These are phyloP conservation scores for Tortrix viridana DNA, from an alignment of 2,888 invertebrate genomes.

Conservation along the genomic window DNA sequence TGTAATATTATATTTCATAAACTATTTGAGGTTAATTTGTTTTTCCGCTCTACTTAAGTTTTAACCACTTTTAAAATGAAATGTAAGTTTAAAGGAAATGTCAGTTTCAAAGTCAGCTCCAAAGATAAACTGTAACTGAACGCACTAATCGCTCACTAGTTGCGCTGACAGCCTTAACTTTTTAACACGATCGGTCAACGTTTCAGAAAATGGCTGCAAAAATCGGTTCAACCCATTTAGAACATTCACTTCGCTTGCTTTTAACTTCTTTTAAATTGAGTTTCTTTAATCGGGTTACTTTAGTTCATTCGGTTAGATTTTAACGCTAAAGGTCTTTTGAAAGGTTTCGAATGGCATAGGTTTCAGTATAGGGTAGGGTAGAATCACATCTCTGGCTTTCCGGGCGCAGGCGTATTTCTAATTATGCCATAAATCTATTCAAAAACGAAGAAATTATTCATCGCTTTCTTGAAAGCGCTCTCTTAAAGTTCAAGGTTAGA, in stretches of 20 bases:
- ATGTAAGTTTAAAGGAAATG: too few relatives aligned
- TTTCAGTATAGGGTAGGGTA: too few relatives aligned
- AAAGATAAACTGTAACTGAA: slow-evolving; percentile 39
- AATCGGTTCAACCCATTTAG: slow-evolving; percentile 47
- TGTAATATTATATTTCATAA: too few relatives aligned
- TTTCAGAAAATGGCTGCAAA: slow-evolving; percentile 45
- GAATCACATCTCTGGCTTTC: too few relatives aligned
- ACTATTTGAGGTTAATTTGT: too few relatives aligned
- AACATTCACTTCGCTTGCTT: slow-evolving; percentile 20
- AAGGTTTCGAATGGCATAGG: background rate
- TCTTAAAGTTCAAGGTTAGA: background rate
- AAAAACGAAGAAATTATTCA: too few relatives aligned
- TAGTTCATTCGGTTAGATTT: background rate
- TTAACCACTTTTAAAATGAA: too few relatives aligned
- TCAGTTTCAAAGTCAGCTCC: background rate
- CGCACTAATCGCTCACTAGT: slow-evolving; percentile 54
- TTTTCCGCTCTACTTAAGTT: too few relatives aligned
- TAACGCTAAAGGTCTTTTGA: slow-evolving; percentile 44
- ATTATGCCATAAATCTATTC: too few relatives aligned
- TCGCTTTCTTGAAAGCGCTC: too few relatives aligned
- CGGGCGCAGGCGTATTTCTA: too few relatives aligned
- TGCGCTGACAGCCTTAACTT: slow-evolving; percentile 54
- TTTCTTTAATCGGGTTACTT: slow-evolving; percentile 14
- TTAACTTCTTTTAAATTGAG: slow-evolving; percentile 22
- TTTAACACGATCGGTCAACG: slow-evolving; percentile 53